Conservation (phyloP, 2,113 vertebrate genomes). For the Polypterus bichir region DNA sequence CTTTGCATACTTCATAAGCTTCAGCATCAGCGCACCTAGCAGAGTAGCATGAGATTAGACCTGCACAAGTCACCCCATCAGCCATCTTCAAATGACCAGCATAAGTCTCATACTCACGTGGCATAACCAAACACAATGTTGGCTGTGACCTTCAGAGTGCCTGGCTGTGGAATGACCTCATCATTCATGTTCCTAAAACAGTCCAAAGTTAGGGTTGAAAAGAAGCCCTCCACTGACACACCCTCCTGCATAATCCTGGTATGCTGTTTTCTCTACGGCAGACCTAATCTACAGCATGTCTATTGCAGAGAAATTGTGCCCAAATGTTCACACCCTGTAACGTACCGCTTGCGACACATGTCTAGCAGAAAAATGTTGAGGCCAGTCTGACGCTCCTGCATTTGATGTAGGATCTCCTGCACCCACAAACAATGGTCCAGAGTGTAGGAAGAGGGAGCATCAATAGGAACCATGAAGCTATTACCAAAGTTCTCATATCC, state of each 20-base stretch:
- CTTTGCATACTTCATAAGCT: slow-evolving; percentile 66
- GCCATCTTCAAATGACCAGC: neutral
- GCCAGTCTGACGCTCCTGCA: slow-evolving; percentile 64
- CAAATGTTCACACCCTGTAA: neutral
- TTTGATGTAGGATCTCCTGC: slow-evolving; percentile 56
- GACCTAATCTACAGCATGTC: no score
- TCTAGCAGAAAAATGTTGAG: slow-evolving; percentile 75
- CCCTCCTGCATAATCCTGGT: neutral
- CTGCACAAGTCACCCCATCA: neutral
- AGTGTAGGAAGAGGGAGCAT: slow-evolving; percentile 57
- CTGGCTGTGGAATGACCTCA: slow-evolving; percentile 50
- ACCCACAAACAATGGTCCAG: slow-evolving; percentile 68
- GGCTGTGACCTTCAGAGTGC: slow-evolving; percentile 61
- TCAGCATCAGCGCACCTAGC: slow-evolving; percentile 62
- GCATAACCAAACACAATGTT: slow-evolving; percentile 77
- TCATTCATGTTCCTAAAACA: slow-evolving; percentile 61
- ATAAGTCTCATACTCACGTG: slow-evolving; percentile 49
- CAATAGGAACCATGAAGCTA: slow-evolving; percentile 79
- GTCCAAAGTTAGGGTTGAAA: no score
- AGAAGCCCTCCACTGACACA: no score
- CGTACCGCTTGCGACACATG: slow-evolving; percentile 75
- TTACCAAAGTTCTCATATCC: slow-evolving; percentile 78
- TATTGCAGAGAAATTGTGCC: no score
- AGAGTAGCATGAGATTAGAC: neutral
- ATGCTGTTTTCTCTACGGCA: no score